These are phyloP conservation scores for Agrotis ipsilon DNA, from an alignment of 2,888 invertebrate genomes.

Conservation along the genomic window DNA sequence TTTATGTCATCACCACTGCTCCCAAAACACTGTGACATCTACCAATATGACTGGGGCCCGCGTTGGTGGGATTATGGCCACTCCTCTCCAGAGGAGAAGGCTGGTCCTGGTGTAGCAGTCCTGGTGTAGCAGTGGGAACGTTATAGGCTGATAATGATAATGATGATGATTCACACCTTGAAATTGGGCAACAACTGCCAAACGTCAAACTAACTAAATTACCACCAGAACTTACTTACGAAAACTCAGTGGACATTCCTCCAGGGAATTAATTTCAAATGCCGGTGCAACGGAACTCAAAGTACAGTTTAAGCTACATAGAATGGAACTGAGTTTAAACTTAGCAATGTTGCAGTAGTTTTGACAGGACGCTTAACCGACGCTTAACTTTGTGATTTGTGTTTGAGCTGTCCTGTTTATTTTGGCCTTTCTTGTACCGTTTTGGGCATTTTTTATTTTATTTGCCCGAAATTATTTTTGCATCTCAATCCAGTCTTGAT, in stretches of 20 bases:
- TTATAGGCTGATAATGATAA: too few relatives aligned
- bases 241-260: slow-evolving; percentile 42
- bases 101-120: too few relatives aligned
- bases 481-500: too few relatives aligned
- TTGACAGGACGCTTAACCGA: slow-evolving; percentile 52
- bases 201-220: neutral
- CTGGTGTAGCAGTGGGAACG: too few relatives aligned
- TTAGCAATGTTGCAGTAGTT: slow-evolving; percentile 51
- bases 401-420: slow-evolving; percentile 8
- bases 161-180: too few relatives aligned
- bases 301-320: slow-evolving; percentile 51
- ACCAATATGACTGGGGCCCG: too few relatives aligned
- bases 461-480: too few relatives aligned
- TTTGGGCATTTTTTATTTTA: too few relatives aligned
- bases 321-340: slow-evolving; percentile 49
- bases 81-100: too few relatives aligned
- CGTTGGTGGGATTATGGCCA: too few relatives aligned
- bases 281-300: slow-evolving; percentile 39
- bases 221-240: slow-evolving; percentile 10
- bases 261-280: slow-evolving; percentile 55
- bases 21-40: too few relatives aligned
- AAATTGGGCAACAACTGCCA: neutral
- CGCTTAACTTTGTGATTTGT: slow-evolving; percentile 47
- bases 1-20: too few relatives aligned
- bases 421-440: neutral